A percentile compares a stretch with the other conserved stretches of the same genome.
These are phyloP conservation scores for Eupithecia abbreviata DNA, from an alignment of 2,888 invertebrate species.

Conservation along the genomic window DNA sequence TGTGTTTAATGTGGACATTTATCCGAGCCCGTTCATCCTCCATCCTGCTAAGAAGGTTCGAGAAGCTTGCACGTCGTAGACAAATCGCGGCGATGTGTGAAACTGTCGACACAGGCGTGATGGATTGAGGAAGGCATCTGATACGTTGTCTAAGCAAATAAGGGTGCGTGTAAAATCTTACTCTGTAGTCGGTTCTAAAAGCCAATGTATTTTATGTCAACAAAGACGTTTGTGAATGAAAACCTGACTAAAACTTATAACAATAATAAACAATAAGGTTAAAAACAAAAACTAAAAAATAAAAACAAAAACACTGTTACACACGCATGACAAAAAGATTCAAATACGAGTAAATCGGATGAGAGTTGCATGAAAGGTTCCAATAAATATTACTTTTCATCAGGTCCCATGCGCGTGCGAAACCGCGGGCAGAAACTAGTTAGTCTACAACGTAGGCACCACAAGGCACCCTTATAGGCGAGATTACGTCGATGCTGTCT, in stretches of 20 bases:
- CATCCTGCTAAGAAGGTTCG: slow-evolving; percentile 10
- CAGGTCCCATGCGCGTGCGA: no score
- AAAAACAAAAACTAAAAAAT: no score
- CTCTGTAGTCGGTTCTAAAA: not conserved
- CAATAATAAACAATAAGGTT: no score
- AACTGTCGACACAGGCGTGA: slow-evolving; percentile 26
- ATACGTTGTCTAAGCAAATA: slow-evolving; percentile 20
- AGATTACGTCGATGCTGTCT: slow-evolving; percentile 54
- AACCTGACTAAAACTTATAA: no score
- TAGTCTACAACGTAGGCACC: no score
- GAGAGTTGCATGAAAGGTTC: no score
- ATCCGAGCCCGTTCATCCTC: not conserved
- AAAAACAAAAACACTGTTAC: no score
- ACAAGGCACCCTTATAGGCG: slow-evolving; percentile 33
- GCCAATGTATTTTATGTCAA: not conserved
- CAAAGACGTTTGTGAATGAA: no score
- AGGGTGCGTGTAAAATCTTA: slow-evolving; percentile 18
- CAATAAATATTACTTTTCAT: no score
- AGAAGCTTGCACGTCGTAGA: slow-evolving; percentile 14
- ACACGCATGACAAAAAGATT: no score
- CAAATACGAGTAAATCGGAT: no score
- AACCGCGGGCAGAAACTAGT: no score
- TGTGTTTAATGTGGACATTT: slow-evolving; percentile 5
- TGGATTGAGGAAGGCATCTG: slow-evolving; percentile 22
- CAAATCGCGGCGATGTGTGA: slow-evolving; percentile 28